Conservation (phyloP, 2,888 invertebrate genomes). For the Epiblema foenella region DNA sequence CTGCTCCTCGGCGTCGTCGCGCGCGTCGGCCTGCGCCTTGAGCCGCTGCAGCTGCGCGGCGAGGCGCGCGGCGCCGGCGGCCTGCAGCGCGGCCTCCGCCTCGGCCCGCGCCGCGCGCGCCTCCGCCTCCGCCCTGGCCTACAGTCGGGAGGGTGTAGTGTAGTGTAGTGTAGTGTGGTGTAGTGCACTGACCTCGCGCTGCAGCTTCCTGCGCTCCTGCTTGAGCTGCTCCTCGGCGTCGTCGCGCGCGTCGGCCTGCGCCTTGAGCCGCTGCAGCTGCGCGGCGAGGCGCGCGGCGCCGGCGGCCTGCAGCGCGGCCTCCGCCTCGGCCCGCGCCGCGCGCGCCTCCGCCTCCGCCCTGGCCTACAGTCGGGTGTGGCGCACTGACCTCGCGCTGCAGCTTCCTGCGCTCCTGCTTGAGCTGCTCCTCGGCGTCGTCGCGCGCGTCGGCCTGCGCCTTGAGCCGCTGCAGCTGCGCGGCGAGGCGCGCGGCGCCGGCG, state of each 20-base stretch:
- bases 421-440: slow-evolving; percentile 84
- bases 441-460: slow-evolving; percentile 97
- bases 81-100: background rate
- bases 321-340: slow-evolving; percentile 86
- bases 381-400: slow-evolving; percentile 87
- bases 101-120: background rate
- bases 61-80: background rate
- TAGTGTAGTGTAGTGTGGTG: too few relatives aligned
- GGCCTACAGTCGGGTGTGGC: too few relatives aligned
- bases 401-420: slow-evolving; percentile 97
- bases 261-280: slow-evolving; percentile 1
- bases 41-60: slow-evolving; percentile 91
- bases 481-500: background rate
- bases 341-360: slow-evolving; percentile 92
- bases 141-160: too few relatives aligned
- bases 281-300: background rate
- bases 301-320: slow-evolving; percentile 79
- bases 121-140: too few relatives aligned
- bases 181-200: background rate
- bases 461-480: background rate
- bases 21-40: slow-evolving; percentile 43
- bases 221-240: background rate
- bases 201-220: background rate
- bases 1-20: slow-evolving; percentile 58
- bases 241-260: background rate